Evolutionary conservation across 1,140 invertebrate species (phyloP), one percentile per base, ranked within the genome.

Genomic region (Sitobion miscanthi): DNA sequence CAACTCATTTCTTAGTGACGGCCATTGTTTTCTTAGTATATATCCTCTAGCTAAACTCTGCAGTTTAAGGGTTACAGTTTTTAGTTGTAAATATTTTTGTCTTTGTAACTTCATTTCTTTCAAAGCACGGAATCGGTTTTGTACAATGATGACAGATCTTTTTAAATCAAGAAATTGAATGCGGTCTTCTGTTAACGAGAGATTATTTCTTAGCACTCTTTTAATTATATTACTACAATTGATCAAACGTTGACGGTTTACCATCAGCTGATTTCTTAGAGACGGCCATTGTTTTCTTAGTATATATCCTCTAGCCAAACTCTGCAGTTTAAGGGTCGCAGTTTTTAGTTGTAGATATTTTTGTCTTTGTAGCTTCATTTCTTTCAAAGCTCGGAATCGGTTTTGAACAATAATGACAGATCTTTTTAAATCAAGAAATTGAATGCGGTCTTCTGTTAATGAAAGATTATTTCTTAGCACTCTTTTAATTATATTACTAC

Each of bases 401-500:
- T n/a, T 85, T 88, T 94, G 94, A n/a, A 94, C 94, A 94, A 94
- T 94, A 7, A 95, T 93, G n/a, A 94, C 94, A 6, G 95, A 94
- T 8, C 94, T 95, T 94, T 94, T 95, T 2, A 95, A 94, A 83
- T 93, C 93, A 17, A 95, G 14, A 90, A 89, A 89, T 57, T 57
- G 8, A 54, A 54, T 54, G 38, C 87, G 87, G 20, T 89, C 87
- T 23, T 54, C 87, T 38, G 87, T 89, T 38, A 89, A 21, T 25
- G 49, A 49, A 89, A 89, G 87, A 54, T 89, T 89, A 94, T 95
- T 91, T 94, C 77, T 93, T 54, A 42, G 49, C 94, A 86, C 82
- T 95, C 93, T 94, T 94, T 97, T 96, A 62, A 97, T 96, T 35
- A 94, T 94, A 57, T 90, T 69, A 94, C 96, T 6, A 96, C 96